These are phyloP conservation scores for Pseudobourletiella spinata DNA, from an alignment of 1,140 invertebrate species.

Conservation along the genomic window DNA sequence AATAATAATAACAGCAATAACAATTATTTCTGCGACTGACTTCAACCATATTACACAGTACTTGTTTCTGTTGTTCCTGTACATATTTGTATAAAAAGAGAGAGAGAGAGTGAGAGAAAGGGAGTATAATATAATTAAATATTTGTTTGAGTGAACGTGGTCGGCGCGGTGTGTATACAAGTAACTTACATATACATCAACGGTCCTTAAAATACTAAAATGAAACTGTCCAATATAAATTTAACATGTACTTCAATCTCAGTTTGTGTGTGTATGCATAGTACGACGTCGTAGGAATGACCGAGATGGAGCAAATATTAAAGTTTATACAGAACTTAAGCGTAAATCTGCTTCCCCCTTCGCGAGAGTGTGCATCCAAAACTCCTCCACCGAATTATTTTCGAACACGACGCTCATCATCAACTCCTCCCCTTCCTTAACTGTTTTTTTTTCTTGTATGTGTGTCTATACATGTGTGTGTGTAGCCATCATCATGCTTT, in stretches of 20 bases:
- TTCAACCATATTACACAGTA: too few relatives aligned
- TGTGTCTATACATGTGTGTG: not conserved
- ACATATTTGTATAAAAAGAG: too few relatives aligned
- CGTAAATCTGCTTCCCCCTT: conserved; percentile 7
- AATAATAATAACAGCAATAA: too few relatives aligned
- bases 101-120: too few relatives aligned
- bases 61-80: too few relatives aligned
- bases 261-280: not conserved
- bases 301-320: not conserved
- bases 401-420: too few relatives aligned
- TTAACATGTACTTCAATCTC: not conserved
- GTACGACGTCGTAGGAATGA: not conserved
- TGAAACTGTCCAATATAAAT: not conserved
- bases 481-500: not conserved
- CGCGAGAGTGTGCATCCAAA: not conserved
- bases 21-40: too few relatives aligned
- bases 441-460: not conserved
- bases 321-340: conserved; percentile 5
- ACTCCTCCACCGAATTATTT: not conserved
- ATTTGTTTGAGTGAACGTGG: too few relatives aligned
- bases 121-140: too few relatives aligned
- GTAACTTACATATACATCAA: too few relatives aligned
- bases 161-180: too few relatives aligned
- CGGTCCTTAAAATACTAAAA: not conserved
- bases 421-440: not conserved